phyloP scores from a whole-genome alignment of 2,797 vertebrate genomes.

The Catamblyrhynchus diadema region DNA sequence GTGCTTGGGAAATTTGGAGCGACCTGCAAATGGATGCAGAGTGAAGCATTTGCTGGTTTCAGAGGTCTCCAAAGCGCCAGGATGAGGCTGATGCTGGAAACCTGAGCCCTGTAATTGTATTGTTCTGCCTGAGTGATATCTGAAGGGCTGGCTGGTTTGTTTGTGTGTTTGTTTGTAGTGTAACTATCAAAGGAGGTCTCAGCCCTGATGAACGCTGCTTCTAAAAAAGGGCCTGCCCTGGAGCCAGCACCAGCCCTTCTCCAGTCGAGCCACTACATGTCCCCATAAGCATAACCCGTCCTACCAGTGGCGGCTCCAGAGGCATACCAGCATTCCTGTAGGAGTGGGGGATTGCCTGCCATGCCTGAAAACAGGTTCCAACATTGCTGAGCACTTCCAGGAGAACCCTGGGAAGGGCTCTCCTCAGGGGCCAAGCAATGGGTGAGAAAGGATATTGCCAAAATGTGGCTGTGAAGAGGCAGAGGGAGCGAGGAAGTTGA shows the following conservation, averaged over 20 bases:
- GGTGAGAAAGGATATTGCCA: not conserved
- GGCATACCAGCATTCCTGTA: not conserved
- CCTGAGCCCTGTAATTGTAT: slow-evolving; percentile 28
- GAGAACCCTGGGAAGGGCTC: not conserved
- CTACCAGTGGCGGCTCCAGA: not conserved
- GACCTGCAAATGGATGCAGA: not conserved
- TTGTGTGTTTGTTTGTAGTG: slow-evolving; percentile 27
- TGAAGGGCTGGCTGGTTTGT: slow-evolving; percentile 24
- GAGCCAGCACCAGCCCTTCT: slow-evolving; percentile 27
- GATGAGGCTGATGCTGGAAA: slow-evolving; percentile 27
- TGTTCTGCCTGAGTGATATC: not conserved
- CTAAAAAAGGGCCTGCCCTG: slow-evolving; percentile 27
- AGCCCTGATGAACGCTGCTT: not conserved
- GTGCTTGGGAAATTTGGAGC: not conserved
- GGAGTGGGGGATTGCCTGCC: not conserved
- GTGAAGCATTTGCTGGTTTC: not conserved
- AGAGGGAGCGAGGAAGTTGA: rapidly evolving
- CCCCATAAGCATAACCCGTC: slow-evolving; percentile 18
- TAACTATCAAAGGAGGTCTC: slow-evolving; percentile 51
- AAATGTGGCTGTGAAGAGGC: not conserved
- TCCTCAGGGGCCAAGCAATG: not conserved
- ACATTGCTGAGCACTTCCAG: not conserved
- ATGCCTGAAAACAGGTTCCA: not conserved
- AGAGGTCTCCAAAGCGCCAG: not conserved
- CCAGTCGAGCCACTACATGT: slow-evolving; percentile 16